Percentiles rank a stretch among this genome's conserved stretches.
Evolutionary conservation across 2,113 vertebrate species (phyloP).

Genomic region (Atrichornis clamosus): DNA sequence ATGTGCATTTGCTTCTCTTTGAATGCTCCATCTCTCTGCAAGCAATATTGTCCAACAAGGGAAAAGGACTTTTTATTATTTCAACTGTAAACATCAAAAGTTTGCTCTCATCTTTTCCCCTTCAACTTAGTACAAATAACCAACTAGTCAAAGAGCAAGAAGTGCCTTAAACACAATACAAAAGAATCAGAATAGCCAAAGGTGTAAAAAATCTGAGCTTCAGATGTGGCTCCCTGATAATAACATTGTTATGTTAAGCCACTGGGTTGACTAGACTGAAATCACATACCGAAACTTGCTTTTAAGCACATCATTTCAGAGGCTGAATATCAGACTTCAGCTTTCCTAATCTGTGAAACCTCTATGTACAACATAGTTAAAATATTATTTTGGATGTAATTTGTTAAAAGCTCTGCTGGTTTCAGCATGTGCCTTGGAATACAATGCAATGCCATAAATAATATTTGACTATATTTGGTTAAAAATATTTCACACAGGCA

Average conservation of each 20-base stretch:
- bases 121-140: conserved; percentile 49
- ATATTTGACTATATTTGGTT: neutral
- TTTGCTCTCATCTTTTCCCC: conserved; percentile 32
- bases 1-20: conserved; percentile 24
- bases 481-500: neutral
- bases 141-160: conserved; percentile 40
- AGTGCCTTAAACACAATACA: conserved; percentile 24
- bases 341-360: neutral
- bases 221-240: conserved; percentile 22
- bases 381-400: neutral
- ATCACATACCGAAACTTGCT: neutral
- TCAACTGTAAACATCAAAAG: conserved; percentile 48
- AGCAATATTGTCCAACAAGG: conserved; percentile 27
- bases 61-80: conserved; percentile 40
- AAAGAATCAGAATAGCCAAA: conserved; percentile 9
- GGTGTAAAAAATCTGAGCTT: neutral
- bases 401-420: neutral
- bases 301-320: neutral
- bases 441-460: neutral
- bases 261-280: conserved; percentile 23
- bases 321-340: neutral
- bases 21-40: conserved; percentile 18
- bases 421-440: neutral
- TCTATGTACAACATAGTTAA: neutral
- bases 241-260: conserved; percentile 13